Percentiles rank a stretch among this genome's conserved stretches.
Conservation (phyloP, 2,888 invertebrate species). For the Drosophila ustulata region DNA sequence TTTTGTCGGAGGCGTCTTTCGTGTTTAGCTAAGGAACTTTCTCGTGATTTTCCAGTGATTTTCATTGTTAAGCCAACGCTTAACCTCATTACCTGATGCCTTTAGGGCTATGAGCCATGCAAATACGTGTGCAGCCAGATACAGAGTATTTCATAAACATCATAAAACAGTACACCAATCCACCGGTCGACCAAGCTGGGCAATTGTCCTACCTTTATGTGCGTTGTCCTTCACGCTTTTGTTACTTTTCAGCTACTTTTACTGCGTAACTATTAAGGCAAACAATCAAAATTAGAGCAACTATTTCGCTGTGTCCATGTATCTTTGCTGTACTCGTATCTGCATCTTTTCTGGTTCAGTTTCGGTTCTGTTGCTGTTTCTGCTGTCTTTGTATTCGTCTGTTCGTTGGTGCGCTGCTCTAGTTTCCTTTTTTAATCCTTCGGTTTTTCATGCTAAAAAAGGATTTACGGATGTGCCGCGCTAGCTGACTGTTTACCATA, state of each 20-base stretch:
- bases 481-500: slow-evolving; percentile 62
- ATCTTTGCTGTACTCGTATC: slow-evolving; percentile 3
- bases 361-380: slow-evolving; percentile 5
- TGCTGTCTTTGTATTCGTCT: slow-evolving; percentile 18
- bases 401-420: slow-evolving; percentile 58
- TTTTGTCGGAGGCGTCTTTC: slow-evolving; percentile 17
- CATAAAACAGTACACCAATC: slow-evolving; percentile 6
- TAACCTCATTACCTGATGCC: slow-evolving; percentile 51
- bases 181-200: slow-evolving; percentile 33
- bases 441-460: slow-evolving; percentile 79
- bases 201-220: slow-evolving; percentile 61
- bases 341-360: slow-evolving; percentile 19
- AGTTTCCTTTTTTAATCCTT: slow-evolving; percentile 81
- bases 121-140: slow-evolving; percentile 4
- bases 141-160: slow-evolving; percentile 40
- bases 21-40: slow-evolving; percentile 41
- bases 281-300: slow-evolving; percentile 82
- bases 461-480: slow-evolving; percentile 67
- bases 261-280: slow-evolving; percentile 71
- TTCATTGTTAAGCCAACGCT: slow-evolving; percentile 66
- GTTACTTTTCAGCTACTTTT: slow-evolving; percentile 66
- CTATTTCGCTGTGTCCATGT: slow-evolving; percentile 54
- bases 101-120: slow-evolving; percentile 21
- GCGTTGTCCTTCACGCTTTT: slow-evolving; percentile 71
- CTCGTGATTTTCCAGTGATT: slow-evolving; percentile 72